phyloP scores from a whole-genome alignment of 2,888 invertebrate species.

The Trisateles emortualis region DNA sequence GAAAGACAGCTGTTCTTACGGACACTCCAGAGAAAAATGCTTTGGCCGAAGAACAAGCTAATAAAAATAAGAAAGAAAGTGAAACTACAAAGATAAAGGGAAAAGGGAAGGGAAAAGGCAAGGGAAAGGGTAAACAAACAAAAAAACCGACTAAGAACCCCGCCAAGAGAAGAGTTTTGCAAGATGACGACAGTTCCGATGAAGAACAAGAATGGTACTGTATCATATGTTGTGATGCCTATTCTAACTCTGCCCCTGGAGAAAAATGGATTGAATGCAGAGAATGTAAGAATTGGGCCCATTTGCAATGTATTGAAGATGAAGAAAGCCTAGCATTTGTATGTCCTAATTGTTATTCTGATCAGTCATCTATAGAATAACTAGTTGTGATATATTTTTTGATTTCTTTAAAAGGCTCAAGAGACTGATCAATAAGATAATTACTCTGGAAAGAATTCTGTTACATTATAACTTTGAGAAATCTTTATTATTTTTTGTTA shows the following conservation, averaged over 20 bases:
- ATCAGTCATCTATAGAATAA: conserved; percentile 14
- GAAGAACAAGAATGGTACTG: background rate
- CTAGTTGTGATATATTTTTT: conserved; percentile 7
- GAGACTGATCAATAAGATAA: background rate
- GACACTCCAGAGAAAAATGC: conserved; percentile 9
- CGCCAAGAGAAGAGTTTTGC: background rate
- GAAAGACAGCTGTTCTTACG: conserved; percentile 18
- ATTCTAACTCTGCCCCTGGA: conserved; percentile 17
- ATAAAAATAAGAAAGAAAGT: conserved; percentile 10
- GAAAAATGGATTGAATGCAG: conserved; percentile 33
- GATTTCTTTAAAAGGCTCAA: background rate
- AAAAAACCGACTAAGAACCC: background rate
- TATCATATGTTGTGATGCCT: conserved; percentile 1
- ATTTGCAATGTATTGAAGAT: conserved; percentile 14
- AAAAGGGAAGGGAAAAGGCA: background rate
- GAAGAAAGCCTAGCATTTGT: conserved; percentile 10
- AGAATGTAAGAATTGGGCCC: conserved; percentile 29
- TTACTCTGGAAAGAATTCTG: background rate
- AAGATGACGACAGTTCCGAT: background rate
- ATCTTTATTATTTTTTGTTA: background rate
- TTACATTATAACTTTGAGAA: background rate
- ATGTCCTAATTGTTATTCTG: conserved; percentile 4
- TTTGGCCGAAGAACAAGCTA: conserved; percentile 32
- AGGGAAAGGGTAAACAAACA: background rate
- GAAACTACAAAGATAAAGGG: conserved; percentile 1